These are phyloP conservation scores for Gambusia holbrooki DNA, from an alignment of 2,113 vertebrate species.

Conservation along the genomic window DNA sequence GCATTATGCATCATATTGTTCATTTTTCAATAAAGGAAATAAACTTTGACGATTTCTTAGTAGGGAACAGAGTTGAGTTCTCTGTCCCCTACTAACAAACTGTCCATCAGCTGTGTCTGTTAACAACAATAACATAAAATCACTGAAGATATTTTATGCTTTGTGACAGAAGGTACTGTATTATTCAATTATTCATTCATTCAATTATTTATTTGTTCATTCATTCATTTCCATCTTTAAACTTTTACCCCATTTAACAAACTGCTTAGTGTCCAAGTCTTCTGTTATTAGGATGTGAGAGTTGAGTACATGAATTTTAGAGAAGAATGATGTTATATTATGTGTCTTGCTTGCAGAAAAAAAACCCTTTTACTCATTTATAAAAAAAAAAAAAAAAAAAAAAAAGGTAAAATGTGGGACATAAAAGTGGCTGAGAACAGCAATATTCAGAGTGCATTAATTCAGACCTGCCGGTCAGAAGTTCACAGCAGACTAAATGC, in stretches of 20 bases:
- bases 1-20: background rate
- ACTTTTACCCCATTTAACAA: no score
- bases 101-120: no score
- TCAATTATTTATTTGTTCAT: no score
- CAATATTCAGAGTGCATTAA: constrained; percentile 60
- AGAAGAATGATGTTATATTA: background rate
- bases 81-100: background rate
- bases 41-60: background rate
- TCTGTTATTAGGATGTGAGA: background rate
- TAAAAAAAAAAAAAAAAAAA: no score
- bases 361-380: constrained; percentile 24
- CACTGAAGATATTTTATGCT: no score
- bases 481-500: constrained; percentile 37
- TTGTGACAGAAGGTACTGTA: no score
- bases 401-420: constrained; percentile 27
- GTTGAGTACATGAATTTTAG: no score
- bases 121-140: no score
- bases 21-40: background rate
- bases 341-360: background rate
- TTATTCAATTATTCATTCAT: no score
- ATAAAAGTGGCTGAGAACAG: constrained; percentile 52
- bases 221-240: no score
- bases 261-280: background rate
- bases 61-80: background rate
- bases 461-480: constrained; percentile 52